phyloP scores from a whole-genome alignment of 2,888 invertebrate genomes.

The Nemurella pictetii region DNA sequence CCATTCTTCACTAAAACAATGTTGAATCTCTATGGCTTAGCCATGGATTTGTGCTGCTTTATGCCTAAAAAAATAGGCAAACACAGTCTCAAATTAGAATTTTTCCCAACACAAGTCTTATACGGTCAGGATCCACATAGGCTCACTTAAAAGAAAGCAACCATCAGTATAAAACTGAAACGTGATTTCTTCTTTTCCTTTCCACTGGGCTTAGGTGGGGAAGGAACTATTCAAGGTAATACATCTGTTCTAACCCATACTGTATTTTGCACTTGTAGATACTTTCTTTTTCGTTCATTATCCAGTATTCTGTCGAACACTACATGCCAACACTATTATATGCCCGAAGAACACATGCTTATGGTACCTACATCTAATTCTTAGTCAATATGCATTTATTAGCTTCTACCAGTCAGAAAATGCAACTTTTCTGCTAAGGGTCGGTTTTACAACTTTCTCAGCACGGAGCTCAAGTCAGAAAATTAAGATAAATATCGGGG shows the following conservation, averaged over 20 bases:
- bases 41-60: too few species aligned
- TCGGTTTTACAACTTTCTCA: too few species aligned
- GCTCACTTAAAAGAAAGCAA: not conserved
- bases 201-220: constrained; percentile 39
- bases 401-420: not conserved
- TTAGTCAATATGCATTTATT: not conserved
- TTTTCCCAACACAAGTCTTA: not conserved
- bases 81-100: not conserved
- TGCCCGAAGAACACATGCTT: too few species aligned
- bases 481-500: too few species aligned
- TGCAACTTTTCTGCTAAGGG: not conserved
- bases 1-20: too few species aligned
- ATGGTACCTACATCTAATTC: not conserved
- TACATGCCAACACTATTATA: too few species aligned
- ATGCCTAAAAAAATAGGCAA: too few species aligned
- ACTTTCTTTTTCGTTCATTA: too few species aligned
- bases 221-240: constrained; percentile 44
- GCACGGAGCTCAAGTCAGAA: too few species aligned
- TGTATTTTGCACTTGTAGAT: constrained; percentile 24
- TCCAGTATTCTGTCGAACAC: too few species aligned
- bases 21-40: too few species aligned
- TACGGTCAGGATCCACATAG: not conserved
- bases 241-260: not conserved
- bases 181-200: constrained; percentile 38
- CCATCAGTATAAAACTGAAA: constrained; percentile 5